Base-by-base conservation (phyloP, 1,140 invertebrate genomes). In the Pogonomyrmex barbatus region DNA sequence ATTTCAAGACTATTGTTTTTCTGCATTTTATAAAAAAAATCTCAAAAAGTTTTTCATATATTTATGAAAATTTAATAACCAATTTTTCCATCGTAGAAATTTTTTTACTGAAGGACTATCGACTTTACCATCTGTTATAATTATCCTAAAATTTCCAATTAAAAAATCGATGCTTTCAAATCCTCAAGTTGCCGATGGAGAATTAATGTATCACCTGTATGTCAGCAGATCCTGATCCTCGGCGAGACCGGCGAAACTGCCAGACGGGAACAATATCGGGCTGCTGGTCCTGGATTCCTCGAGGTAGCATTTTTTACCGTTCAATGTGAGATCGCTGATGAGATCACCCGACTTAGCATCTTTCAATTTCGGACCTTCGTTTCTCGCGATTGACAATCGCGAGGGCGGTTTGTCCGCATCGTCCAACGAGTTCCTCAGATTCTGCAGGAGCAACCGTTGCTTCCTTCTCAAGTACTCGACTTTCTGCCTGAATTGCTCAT, bases 401-500 rank as follows among this genome's bases (percentile, higher is more conserved):
- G 63, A 84, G 10, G 54, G 58, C 63, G 45, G 90, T 65, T 63
- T 91, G 84, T 95, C 92, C 12, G 63, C 42, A 30, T 91, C 94
- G 47, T 94, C 91, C 73, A 96, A 94, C 9, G 95, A 92, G 87
- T 95, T 94, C 50, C 95, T 95, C 39, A 96, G 93, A 90, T 96
- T 93, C 47, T 96, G 95, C 52, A 96, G 92, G 88, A 97, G 95
- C 24, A 95, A 91, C 83, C 95, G 95, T 89, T 97, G 96, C 88
- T 96, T 96, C 78, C 97, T 95, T 81, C 96, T 96, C n/a, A 97
- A 92, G 71, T 95, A 95, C 91, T 96, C 96, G 36, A 97, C 90
- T 47, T 96, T 96, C 30, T 95, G 96, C 92, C 96, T 96, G 93
- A 97, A 97, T 82, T 97, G 96, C 86, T 96, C 96, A 78, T 96